A percentile compares a stretch with the other conserved stretches of the same genome.
Conservation (phyloP, 2,888 invertebrate species). For the Agriotes lineatus region DNA sequence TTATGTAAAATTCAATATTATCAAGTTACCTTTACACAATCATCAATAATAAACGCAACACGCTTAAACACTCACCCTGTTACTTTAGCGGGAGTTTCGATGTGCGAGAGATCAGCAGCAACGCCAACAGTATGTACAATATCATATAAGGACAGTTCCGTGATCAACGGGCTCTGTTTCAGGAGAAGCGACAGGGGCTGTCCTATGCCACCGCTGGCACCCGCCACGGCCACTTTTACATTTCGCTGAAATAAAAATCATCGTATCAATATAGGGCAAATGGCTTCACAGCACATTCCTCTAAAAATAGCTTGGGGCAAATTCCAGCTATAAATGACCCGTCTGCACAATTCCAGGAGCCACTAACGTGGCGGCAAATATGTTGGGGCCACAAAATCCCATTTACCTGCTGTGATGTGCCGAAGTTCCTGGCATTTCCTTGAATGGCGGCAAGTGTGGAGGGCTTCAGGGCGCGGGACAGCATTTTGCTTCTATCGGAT, state of each 20-base stretch:
- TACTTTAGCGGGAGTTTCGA: conserved; percentile 89
- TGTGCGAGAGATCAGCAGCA: conserved; percentile 97
- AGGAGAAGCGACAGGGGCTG: conserved; percentile 94
- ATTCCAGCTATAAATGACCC: not conserved
- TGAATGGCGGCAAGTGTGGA: conserved; percentile 43
- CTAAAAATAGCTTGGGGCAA: conserved; percentile 14
- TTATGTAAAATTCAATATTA: too few species aligned
- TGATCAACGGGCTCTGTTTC: conserved; percentile 89
- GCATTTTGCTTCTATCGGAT: conserved; percentile 44
- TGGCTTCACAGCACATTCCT: not conserved
- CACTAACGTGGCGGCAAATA: not conserved
- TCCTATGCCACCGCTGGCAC: conserved; percentile 98
- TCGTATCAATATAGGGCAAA: not conserved
- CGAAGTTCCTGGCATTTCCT: conserved; percentile 46
- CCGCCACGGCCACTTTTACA: conserved; percentile 95
- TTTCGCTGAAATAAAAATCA: conserved; percentile 72
- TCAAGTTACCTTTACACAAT: too few species aligned
- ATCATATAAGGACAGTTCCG: conserved; percentile 90
- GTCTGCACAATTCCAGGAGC: not conserved
- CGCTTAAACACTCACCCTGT: conserved; percentile 67
- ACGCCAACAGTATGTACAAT: conserved; percentile 96
- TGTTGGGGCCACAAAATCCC: too few species aligned
- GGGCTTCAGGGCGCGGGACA: conserved; percentile 48
- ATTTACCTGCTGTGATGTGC: conserved; percentile 32
- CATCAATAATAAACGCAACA: too few species aligned